A percentile compares a stretch with the other conserved stretches of the same genome.
These are phyloP conservation scores for Drosophila tropicalis DNA, from an alignment of 1,140 invertebrate genomes.

Conservation along the genomic window DNA sequence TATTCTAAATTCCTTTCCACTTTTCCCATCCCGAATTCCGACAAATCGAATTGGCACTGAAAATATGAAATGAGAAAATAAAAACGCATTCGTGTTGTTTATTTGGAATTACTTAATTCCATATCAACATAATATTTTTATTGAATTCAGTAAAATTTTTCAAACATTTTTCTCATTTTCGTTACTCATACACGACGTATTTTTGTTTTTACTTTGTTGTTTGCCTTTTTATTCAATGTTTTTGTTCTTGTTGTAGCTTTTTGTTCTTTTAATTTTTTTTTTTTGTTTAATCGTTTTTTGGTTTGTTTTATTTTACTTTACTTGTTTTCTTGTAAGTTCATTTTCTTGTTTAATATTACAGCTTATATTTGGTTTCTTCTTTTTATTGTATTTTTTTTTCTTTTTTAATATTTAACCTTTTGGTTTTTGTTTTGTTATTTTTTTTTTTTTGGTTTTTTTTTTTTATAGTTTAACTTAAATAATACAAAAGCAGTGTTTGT, in stretches of 20 bases:
- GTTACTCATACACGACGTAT: conserved; percentile 66
- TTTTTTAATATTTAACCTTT: conserved; percentile 64
- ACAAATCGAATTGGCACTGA: too few relatives aligned
- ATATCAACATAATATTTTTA: conserved; percentile 83
- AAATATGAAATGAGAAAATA: too few relatives aligned
- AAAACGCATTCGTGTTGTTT: conserved; percentile 57
- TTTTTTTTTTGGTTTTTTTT: conserved; percentile 27
- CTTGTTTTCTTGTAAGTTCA: conserved; percentile 55
- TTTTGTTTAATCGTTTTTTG: conserved; percentile 33
- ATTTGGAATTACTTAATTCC: conserved; percentile 82
- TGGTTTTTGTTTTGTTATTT: conserved; percentile 43
- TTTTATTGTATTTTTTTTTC: conserved; percentile 36
- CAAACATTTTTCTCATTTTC: conserved; percentile 74
- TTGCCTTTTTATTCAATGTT: conserved; percentile 43
- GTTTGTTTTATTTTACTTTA: conserved; percentile 57
- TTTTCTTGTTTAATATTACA: conserved; percentile 65
- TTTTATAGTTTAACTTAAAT: conserved; percentile 78
- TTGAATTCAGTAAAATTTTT: conserved; percentile 83
- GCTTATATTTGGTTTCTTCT: conserved; percentile 53
- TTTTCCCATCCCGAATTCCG: too few relatives aligned
- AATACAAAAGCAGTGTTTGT: conserved; percentile 81
- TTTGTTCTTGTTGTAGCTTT: conserved; percentile 54
- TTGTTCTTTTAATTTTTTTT: conserved; percentile 27
- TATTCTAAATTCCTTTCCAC: too few relatives aligned
- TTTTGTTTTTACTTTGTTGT: conserved; percentile 54